A percentile compares a stretch with the other conserved stretches of the same genome.
These are phyloP conservation scores for Pantala flavescens DNA, from an alignment of 1,140 invertebrate species.

Conservation along the genomic window DNA sequence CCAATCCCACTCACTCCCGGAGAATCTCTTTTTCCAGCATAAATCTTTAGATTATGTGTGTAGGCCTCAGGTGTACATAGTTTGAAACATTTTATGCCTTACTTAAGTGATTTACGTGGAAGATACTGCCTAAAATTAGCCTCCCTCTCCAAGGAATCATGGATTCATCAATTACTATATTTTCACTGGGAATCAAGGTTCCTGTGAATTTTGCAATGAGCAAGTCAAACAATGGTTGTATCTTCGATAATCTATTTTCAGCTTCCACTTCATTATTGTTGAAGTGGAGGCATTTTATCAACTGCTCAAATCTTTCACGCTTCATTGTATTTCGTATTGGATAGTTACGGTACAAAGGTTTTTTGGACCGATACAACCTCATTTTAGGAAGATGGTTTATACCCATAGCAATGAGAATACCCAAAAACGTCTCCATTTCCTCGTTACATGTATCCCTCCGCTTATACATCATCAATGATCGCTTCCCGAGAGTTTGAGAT, in stretches of 20 bases:
- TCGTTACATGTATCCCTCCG: slow-evolving; percentile 17
- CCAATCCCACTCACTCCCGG: slow-evolving; percentile 19
- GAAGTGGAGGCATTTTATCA: slow-evolving; percentile 32
- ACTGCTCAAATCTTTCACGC: slow-evolving; percentile 31
- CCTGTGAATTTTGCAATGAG: slow-evolving; percentile 28
- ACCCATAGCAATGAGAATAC: slow-evolving; percentile 25
- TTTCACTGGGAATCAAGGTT: slow-evolving; percentile 27
- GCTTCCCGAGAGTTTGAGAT: background rate
- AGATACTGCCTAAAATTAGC: slow-evolving; percentile 32
- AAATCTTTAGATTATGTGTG: slow-evolving; percentile 30
- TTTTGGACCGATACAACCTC: slow-evolving; percentile 24
- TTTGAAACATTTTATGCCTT: slow-evolving; percentile 34
- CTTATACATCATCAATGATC: slow-evolving; percentile 18
- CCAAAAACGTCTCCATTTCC: slow-evolving; percentile 27
- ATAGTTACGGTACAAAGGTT: slow-evolving; percentile 22
- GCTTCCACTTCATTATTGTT: slow-evolving; percentile 24
- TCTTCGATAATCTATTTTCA: slow-evolving; percentile 28
- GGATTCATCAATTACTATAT: slow-evolving; percentile 31
- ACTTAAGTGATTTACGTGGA: slow-evolving; percentile 31
- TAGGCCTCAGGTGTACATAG: slow-evolving; percentile 30
- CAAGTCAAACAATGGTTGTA: slow-evolving; percentile 26
- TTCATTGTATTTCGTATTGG: slow-evolving; percentile 24
- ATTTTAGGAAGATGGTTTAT: slow-evolving; percentile 21
- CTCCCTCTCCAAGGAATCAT: slow-evolving; percentile 33
- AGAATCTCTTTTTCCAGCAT: slow-evolving; percentile 27